Percentiles rank a stretch among this genome's conserved stretches.
These are phyloP conservation scores for Chondrosia reniformis DNA, from an alignment of 37 sponge, comb jelly and placozoan genomes.

Conservation along the genomic window DNA sequence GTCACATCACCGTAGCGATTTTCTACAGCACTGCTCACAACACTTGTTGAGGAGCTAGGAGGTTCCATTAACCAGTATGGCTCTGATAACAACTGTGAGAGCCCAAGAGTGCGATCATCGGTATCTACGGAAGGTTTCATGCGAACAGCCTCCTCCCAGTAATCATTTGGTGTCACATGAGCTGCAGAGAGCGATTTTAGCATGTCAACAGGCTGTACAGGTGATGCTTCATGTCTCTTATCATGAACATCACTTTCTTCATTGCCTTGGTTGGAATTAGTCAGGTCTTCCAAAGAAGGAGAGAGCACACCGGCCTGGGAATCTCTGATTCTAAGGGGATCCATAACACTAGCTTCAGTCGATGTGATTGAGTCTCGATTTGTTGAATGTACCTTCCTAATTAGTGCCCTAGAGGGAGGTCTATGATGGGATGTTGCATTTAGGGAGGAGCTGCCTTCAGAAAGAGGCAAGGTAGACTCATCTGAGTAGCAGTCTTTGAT, in stretches of 20 bases:
- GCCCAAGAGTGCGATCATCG: conserved; percentile 43
- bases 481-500: conserved; percentile 6
- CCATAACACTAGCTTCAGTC: background rate
- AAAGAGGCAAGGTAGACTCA: conserved; percentile 5
- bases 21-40: conserved; percentile 15
- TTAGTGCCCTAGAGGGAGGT: background rate
- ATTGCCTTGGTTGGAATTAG: too few species aligned
- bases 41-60: conserved; percentile 11
- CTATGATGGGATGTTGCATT: too few species aligned
- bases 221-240: too few species aligned
- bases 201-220: too few species aligned
- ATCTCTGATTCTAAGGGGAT: background rate
- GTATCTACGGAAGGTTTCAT: conserved; percentile 67
- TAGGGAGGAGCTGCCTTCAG: background rate
- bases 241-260: too few species aligned
- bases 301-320: background rate
- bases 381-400: background rate
- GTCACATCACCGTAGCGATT: background rate
- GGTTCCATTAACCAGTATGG: conserved; percentile 16
- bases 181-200: conserved; percentile 51
- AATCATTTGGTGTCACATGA: conserved; percentile 55
- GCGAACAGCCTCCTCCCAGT: conserved; percentile 70
- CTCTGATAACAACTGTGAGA: conserved; percentile 34
- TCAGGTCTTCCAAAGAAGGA: background rate
- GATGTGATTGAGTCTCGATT: conserved; percentile 6